Conservation (phyloP, 2,888 invertebrate species). For the Oscheius myriophilus region DNA sequence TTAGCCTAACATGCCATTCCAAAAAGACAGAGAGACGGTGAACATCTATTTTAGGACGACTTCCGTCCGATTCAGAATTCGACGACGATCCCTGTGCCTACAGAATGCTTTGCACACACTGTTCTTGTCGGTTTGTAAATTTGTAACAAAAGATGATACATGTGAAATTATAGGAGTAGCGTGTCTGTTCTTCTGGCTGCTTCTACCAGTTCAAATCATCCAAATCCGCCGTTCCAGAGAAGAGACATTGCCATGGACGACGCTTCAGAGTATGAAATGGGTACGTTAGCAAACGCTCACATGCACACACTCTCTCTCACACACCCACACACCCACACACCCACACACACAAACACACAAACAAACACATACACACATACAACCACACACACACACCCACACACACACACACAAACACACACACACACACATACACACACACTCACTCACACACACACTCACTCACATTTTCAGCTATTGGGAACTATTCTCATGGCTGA, state of each 20-base stretch:
- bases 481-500: constrained; percentile 45
- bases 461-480: constrained; percentile 42
- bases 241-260: constrained; percentile 57
- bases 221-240: constrained; percentile 46
- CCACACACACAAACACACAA: too few species aligned
- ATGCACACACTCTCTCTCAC: too few species aligned
- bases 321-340: too few species aligned
- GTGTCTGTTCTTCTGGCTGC: constrained; percentile 59
- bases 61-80: constrained; percentile 25
- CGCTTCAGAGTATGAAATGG: constrained; percentile 61
- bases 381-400: neutral
- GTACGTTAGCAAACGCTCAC: constrained; percentile 33
- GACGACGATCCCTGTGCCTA: constrained; percentile 35
- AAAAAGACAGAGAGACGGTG: too few species aligned
- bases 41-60: constrained; percentile 34
- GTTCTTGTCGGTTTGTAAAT: constrained; percentile 27
- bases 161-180: constrained; percentile 48
- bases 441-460: neutral
- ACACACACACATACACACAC: too few species aligned
- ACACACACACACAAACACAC: neutral
- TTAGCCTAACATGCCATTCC: too few species aligned
- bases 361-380: too few species aligned
- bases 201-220: constrained; percentile 58
- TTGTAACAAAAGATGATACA: neutral
- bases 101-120: constrained; percentile 42